Conservation (phyloP, 2,888 invertebrate species). For the Pseudolycoriella hygida region DNA sequence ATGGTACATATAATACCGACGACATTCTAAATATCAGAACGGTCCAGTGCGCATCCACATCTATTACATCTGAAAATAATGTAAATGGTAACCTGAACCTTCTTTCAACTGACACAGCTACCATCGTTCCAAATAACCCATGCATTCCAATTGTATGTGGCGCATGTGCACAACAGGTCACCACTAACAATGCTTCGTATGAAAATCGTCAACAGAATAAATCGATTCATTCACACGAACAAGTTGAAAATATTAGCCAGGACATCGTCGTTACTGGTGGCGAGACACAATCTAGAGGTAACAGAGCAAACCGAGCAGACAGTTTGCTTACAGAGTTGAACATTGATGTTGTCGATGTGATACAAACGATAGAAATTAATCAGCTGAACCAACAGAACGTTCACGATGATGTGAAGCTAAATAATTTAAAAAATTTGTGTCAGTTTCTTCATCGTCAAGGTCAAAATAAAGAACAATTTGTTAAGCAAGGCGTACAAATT, state of each 20-base stretch:
- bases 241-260: background rate
- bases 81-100: background rate
- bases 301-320: background rate
- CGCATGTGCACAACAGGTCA: background rate
- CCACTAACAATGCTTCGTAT: background rate
- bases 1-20: background rate
- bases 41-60: slow-evolving; percentile 2
- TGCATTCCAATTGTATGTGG: background rate
- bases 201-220: background rate
- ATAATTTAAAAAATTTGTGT: too few relatives aligned
- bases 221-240: background rate
- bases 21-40: background rate
- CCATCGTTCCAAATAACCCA: background rate
- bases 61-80: background rate
- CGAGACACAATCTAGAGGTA: slow-evolving; percentile 3
- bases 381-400: background rate
- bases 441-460: too few relatives aligned
- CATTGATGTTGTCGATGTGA: background rate
- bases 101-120: background rate
- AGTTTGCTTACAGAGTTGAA: background rate
- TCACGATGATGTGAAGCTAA: background rate
- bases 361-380: background rate
- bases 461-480: background rate
- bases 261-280: background rate
- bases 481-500: background rate